A percentile compares a stretch with the other conserved stretches of the same genome.
phyloP scores from a whole-genome alignment of 2,888 invertebrate genomes.

The Clunio marinus region DNA sequence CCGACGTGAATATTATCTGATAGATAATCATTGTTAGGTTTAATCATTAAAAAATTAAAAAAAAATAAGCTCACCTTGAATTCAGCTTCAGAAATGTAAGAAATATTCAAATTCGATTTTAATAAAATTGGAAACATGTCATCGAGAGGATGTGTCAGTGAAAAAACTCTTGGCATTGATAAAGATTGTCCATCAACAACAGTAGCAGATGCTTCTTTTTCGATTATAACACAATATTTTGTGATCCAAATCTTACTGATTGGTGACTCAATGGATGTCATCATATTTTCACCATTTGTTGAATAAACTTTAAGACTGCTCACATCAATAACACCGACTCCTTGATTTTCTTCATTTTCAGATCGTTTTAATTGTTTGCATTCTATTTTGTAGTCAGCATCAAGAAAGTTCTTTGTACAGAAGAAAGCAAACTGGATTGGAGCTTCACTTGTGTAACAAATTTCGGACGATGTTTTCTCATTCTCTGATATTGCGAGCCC shows the following conservation, averaged over 20 bases:
- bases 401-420: slow-evolving; percentile 60
- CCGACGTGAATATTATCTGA: slow-evolving; percentile 71
- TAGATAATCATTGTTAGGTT: slow-evolving; percentile 44
- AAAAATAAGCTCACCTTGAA: slow-evolving; percentile 44
- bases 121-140: slow-evolving; percentile 81
- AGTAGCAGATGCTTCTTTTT: slow-evolving; percentile 58
- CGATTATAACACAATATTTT: slow-evolving; percentile 78
- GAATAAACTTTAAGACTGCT: slow-evolving; percentile 74
- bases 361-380: slow-evolving; percentile 47
- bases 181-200: slow-evolving; percentile 49
- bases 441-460: slow-evolving; percentile 75
- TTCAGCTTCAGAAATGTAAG: slow-evolving; percentile 62
- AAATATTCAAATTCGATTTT: slow-evolving; percentile 59
- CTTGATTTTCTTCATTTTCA: slow-evolving; percentile 47
- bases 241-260: slow-evolving; percentile 80
- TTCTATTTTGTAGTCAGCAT: slow-evolving; percentile 55
- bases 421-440: slow-evolving; percentile 77
- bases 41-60: too few species aligned
- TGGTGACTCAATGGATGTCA: slow-evolving; percentile 73
- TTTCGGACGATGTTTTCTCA: slow-evolving; percentile 45
- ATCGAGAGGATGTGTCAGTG: slow-evolving; percentile 83
- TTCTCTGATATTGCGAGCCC: slow-evolving; percentile 49
- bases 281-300: slow-evolving; percentile 75
- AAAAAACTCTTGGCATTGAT: slow-evolving; percentile 74
- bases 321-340: slow-evolving; percentile 69